A percentile compares a stretch with the other conserved stretches of the same genome.
Evolutionary conservation across 1,140 invertebrate species (phyloP).

Genomic region (Mylabris phalerata): DNA sequence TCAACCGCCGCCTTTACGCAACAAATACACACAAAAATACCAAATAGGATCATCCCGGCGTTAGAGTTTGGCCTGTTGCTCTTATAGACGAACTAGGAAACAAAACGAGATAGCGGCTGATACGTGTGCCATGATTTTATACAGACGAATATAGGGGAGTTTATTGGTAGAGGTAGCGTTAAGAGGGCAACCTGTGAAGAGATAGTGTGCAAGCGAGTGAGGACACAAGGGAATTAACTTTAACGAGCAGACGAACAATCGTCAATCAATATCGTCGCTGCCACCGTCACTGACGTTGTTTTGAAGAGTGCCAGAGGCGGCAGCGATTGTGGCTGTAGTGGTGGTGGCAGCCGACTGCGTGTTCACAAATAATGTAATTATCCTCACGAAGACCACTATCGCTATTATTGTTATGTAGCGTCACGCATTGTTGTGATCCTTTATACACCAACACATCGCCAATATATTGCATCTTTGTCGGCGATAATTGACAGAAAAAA

Average conservation of each 20-base stretch:
- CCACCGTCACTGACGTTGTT: background rate
- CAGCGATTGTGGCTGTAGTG: no score
- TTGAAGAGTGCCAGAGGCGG: no score
- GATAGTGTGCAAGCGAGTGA: conserved; percentile 7
- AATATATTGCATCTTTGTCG: background rate
- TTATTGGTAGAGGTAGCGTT: conserved; percentile 6
- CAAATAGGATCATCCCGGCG: background rate
- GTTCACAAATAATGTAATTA: conserved; percentile 28
- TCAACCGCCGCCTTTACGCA: conserved; percentile 8
- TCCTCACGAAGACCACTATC: conserved; percentile 18
- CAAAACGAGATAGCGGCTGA: background rate
- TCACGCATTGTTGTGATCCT: conserved; percentile 14
- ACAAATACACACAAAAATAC: conserved; percentile 5
- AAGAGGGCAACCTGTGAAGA: conserved; percentile 25
- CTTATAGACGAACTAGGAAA: background rate
- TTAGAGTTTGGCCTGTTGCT: background rate
- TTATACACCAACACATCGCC: conserved; percentile 1
- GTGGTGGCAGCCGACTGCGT: conserved; percentile 13
- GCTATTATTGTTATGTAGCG: conserved; percentile 2
- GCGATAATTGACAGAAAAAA: no score
- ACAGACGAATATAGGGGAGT: background rate
- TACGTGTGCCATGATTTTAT: background rate
- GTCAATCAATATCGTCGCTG: conserved; percentile 24
- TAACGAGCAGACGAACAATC: conserved; percentile 32
- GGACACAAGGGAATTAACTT: conserved; percentile 22